Base-by-base conservation (phyloP, 2,797 vertebrate genomes). In the Melopsittacus undulatus region DNA sequence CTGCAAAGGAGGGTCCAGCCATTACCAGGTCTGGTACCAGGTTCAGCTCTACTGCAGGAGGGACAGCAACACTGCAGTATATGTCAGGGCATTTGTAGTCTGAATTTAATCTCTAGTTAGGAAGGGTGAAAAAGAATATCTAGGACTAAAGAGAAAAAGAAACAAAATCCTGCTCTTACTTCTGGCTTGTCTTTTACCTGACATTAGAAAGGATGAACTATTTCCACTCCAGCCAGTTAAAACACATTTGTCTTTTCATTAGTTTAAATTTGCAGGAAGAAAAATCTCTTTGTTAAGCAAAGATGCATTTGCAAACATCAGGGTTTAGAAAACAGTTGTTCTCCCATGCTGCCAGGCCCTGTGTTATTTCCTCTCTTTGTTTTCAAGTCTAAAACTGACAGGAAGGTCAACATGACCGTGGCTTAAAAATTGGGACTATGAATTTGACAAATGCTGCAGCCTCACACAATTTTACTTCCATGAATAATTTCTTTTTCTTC, bases 401-500 rank as follows among this genome's bases (percentile, higher is more conserved):
- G 80, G 62, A 94, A 87, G 79, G 87, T 94, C 23, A 0, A 42
- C 0, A 5, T 84, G 74, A 90, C 89, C 5, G 1, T 34, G 40
- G 49, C 88, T 92, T 66, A 64, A 91, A 69, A 70, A 34, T 1
- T 15, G 27, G 61, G 85, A 4, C 66, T 5, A 0, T 22, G 54
- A 67, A 32, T 86, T 63, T 91, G 90, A 93, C 46, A 91, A 83
- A 91, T 76, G 68, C 48, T 54, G 38, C 72, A 61, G 82, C 81
- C 73, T 89, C 81, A 48, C 12, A 3, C 22, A 72, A 9, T 40
- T 96, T 75, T 45, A 67, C 72, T 77, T 57, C 86, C 34, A 16
- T 29, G 68, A 74, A 62, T 64, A 23, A 42, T 57, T 88, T 70
- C 68, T 54, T 62, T 32, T 77, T 42, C 46, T 46, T 43, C 26